phyloP scores from a whole-genome alignment of 2,113 vertebrate species.

The Pachyramphus minor region DNA sequence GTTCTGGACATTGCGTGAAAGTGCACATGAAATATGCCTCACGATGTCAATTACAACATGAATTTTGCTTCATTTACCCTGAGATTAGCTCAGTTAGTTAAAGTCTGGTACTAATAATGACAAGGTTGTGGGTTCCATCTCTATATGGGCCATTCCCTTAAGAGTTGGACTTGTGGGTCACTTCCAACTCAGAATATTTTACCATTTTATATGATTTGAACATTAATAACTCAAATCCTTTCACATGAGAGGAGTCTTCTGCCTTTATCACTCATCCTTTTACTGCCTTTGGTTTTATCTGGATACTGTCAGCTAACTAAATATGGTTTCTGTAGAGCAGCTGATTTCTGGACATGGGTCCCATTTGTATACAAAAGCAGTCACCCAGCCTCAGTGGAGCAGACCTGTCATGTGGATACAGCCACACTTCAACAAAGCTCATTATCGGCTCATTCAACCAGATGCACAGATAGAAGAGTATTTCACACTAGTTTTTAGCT shows the following conservation, averaged over 20 bases:
- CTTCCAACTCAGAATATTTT: background rate
- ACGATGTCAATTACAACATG: background rate
- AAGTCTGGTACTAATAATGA: background rate
- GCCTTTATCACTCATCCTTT: background rate
- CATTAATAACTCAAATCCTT: background rate
- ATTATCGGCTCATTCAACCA: background rate
- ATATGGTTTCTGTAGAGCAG: background rate
- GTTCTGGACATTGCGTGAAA: fast-evolving
- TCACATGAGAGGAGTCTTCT: background rate
- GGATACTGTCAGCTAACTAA: background rate
- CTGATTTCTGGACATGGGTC: background rate
- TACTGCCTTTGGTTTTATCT: background rate
- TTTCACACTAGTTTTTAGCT: background rate
- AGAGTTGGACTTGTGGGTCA: background rate
- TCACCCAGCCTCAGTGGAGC: background rate
- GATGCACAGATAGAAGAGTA: background rate
- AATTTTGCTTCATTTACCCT: background rate
- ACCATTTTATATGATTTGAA: background rate
- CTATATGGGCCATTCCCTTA: background rate
- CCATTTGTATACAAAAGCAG: background rate
- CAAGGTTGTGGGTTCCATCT: background rate
- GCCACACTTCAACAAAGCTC: background rate
- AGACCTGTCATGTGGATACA: background rate
- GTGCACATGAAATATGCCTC: background rate
- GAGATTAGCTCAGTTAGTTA: background rate